Evolutionary conservation across 2,797 vertebrate species (phyloP), one percentile per base, ranked within the genome.

Genomic region (Tarsius wallacei): DNA sequence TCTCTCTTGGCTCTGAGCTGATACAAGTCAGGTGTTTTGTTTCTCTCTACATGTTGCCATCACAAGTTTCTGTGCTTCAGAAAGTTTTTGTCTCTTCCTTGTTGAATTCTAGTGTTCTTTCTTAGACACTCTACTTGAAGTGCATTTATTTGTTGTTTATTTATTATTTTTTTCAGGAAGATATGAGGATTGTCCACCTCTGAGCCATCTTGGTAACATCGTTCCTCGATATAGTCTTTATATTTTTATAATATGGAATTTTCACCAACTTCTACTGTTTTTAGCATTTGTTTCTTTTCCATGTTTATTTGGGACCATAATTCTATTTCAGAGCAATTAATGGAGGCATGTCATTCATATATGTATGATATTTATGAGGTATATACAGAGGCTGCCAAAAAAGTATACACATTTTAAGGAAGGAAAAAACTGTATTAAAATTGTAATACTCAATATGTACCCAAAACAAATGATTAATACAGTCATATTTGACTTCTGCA

Each of bases 201-300:
- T 19, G 31, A 76, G 73, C 47, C 16, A 51, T 51, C 73, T 49
- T 51, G 47, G 51, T 76, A 47, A 76, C 26, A 76, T 76, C 26
- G 19, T 47, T 51, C 47, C 73, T 71, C 24, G 31, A 33, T 28
- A 77, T 1, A 36, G 5, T 31, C 21, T 51, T 96, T 93, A 42
- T 57, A 81, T 73, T 59, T 82, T 83, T 77, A 51, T n/a, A 21
- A 49, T 36, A 90, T 51, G 15, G 17, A 74, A 31, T 82, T 13
- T 5, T 70, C 61, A 90, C 77, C 15, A 83, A 93, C 26, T 31
- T 84, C 8, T 68, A 66, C 21, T 28, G 13, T 47, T 59, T 73
- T 66, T 36, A 19, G 51, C 4, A 74, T 90, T 90, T 96, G 42
- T 86, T 93, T 90, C 8, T 33, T 55, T 77, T 81, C 24, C 15